Conservation (phyloP, 2,888 invertebrate species). For the Rosalia funebris region DNA sequence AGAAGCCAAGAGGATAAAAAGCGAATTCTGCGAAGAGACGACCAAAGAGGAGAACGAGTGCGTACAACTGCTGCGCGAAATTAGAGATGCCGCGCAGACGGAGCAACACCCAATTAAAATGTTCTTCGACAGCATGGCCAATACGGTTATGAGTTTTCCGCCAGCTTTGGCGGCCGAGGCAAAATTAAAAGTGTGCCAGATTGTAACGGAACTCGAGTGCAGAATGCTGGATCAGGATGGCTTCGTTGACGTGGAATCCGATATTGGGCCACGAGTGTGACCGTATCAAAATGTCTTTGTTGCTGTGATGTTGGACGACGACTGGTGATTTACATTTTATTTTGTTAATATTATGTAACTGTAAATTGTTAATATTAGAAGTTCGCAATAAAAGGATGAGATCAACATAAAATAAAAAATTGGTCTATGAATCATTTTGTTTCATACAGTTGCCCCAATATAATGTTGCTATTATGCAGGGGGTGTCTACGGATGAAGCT, state of each 20-base stretch:
- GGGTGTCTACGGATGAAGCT: too few species aligned
- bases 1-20: slow-evolving; percentile 13
- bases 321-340: slow-evolving; percentile 11
- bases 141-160: slow-evolving; percentile 44
- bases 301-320: slow-evolving; percentile 7
- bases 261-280: neutral
- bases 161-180: slow-evolving; percentile 42
- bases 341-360: too few species aligned
- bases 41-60: slow-evolving; percentile 23
- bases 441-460: too few species aligned
- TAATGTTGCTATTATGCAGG: too few species aligned
- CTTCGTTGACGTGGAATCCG: neutral
- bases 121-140: slow-evolving; percentile 46
- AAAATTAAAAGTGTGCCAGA: slow-evolving; percentile 44
- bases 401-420: too few species aligned
- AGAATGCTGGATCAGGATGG: slow-evolving; percentile 9
- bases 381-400: too few species aligned
- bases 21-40: slow-evolving; percentile 1
- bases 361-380: too few species aligned
- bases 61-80: slow-evolving; percentile 38
- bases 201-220: slow-evolving; percentile 44
- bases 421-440: too few species aligned
- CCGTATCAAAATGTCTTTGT: neutral
- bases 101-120: slow-evolving; percentile 37
- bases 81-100: slow-evolving; percentile 33